Base-by-base conservation (phyloP, 2,888 invertebrate species). In the Cheilosia vernalis region DNA sequence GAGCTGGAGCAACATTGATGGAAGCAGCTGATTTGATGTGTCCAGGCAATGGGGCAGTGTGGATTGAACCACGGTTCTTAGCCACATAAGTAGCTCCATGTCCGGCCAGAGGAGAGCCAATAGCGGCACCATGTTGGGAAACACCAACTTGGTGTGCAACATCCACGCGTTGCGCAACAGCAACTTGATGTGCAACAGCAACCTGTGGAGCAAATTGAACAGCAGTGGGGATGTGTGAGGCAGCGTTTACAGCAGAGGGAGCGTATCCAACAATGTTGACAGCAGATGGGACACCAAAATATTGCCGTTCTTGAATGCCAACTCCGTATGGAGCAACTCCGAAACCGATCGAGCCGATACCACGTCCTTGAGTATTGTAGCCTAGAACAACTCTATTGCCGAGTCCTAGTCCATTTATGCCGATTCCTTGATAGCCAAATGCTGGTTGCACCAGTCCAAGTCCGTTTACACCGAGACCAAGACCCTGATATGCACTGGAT, bases 41-140 rank as follows among this genome's bases (percentile, higher is more conserved):
- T 88, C 93, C 92, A 33, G 92, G 92, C 61, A 93, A 89, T 40
- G 93, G 93, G 61, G 93, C 93, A n/a, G 92, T 91, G 87, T 93
- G 93, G 6, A 93, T 87, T 44, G 93, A 91, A 77, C 93, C 93
- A 86, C 92, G 92, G 66, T 91, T 93, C 61, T 93, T 92, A 61
- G 93, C 93, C 9, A 89, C 88, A 79, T 89, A 89, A 80, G 80
- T 79, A 40, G 87, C 88, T 27, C 72, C 80, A 42, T 73, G 77
- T 15, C 56, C 74, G 49, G 80, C 66, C 0, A 64, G 5, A 17
- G 64, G 27, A 33, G 24, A 5, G 17, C n/a, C 21, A 21, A 33
- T 30, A 33, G 30, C n/a, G 53, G 60, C 30, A 30, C 27, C 70
- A 17, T 72, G 53, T 51, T 24, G 61, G 2, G 42, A 42, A 44